phyloP scores from a whole-genome alignment of 2,888 invertebrate genomes.

The Pollenia griseotomentosa region DNA sequence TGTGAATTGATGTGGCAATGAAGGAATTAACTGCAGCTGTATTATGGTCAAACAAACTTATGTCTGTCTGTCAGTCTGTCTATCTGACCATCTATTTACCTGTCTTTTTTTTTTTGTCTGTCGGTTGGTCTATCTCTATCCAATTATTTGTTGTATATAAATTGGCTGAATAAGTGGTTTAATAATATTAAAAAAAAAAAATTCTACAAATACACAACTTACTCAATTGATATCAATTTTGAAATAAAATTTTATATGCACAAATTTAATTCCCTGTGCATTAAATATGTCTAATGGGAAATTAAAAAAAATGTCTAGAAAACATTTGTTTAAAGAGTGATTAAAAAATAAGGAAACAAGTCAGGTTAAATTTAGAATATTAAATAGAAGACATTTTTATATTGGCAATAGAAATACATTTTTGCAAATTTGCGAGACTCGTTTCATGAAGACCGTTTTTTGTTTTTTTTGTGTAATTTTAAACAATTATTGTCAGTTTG shows the following conservation, averaged over 20 bases:
- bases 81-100: slow-evolving; percentile 18
- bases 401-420: too few relatives aligned
- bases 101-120: neutral
- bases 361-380: too few relatives aligned
- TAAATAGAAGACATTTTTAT: too few relatives aligned
- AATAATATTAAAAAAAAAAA: slow-evolving; percentile 58
- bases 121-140: slow-evolving; percentile 35
- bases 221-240: slow-evolving; percentile 33
- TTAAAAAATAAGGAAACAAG: too few relatives aligned
- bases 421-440: too few relatives aligned
- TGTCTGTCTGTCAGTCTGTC: neutral
- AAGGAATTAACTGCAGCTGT: slow-evolving; percentile 64
- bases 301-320: neutral
- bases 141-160: slow-evolving; percentile 46
- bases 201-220: slow-evolving; percentile 14
- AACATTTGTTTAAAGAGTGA: neutral
- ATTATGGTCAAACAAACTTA: slow-evolving; percentile 19
- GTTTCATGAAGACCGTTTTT: too few relatives aligned
- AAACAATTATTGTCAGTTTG: too few relatives aligned
- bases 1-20: slow-evolving; percentile 72
- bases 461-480: too few relatives aligned
- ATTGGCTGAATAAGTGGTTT: slow-evolving; percentile 58
- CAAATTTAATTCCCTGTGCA: slow-evolving; percentile 5
- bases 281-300: neutral
- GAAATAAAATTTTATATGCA: slow-evolving; percentile 3